phyloP scores from a whole-genome alignment of 1,140 invertebrate species.

The Papilio aristodemus region DNA sequence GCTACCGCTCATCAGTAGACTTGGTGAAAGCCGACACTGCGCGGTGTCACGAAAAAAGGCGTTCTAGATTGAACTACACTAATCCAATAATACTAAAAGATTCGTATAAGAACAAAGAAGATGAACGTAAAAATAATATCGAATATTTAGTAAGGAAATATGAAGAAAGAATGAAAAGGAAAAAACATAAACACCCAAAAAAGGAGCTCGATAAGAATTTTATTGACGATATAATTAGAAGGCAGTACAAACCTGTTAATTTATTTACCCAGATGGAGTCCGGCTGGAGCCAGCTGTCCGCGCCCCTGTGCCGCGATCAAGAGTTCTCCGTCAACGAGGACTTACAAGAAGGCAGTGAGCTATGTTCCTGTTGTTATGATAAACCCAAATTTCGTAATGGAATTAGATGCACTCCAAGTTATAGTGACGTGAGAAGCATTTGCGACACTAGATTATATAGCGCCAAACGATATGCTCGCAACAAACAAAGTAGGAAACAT shows the following conservation, averaged over 20 bases:
- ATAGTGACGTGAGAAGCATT: conserved; percentile 58
- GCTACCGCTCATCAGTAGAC: conserved; percentile 47
- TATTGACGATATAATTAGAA: conserved; percentile 67
- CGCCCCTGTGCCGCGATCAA: conserved; percentile 67
- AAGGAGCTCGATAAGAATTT: conserved; percentile 58
- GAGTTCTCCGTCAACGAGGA: conserved; percentile 50
- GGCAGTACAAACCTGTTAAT: conserved; percentile 66
- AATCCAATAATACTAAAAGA: conserved; percentile 31
- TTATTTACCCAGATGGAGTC: conserved; percentile 60
- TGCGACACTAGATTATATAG: conserved; percentile 66
- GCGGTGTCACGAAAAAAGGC: conserved; percentile 24
- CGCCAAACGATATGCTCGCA: conserved; percentile 45
- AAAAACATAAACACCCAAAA: conserved; percentile 39
- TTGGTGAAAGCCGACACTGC: conserved; percentile 29
- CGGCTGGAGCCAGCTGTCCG: conserved; percentile 65
- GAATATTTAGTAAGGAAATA: conserved; percentile 32
- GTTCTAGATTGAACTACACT: conserved; percentile 31
- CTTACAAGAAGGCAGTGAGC: conserved; percentile 48
- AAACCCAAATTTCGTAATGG: conserved; percentile 37
- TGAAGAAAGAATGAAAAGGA: conserved; percentile 40
- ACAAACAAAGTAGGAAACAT: conserved; percentile 41
- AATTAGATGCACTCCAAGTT: conserved; percentile 31
- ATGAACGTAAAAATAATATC: conserved; percentile 28
- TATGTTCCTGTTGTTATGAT: conserved; percentile 64
- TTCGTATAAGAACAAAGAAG: conserved; percentile 13